These are phyloP conservation scores for Echinops telfairi DNA, from an alignment of 2,113 vertebrate species.

Conservation along the genomic window DNA sequence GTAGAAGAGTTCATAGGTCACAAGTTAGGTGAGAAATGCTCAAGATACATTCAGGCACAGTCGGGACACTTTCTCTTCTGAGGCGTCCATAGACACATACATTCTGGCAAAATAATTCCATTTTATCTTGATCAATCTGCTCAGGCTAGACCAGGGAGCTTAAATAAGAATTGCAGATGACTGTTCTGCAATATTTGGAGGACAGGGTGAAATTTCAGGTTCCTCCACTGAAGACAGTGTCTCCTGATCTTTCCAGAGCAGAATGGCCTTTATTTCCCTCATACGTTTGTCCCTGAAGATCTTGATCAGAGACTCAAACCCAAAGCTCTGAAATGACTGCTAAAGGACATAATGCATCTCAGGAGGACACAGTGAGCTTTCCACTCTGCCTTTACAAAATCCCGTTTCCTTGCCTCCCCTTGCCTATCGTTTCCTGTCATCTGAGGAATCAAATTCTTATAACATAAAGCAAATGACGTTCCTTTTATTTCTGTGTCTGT, in stretches of 20 bases:
- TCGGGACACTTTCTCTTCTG: too few species aligned
- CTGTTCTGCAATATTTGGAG: background rate
- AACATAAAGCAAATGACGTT: background rate
- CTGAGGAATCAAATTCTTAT: background rate
- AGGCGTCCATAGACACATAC: too few species aligned
- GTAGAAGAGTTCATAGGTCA: too few species aligned
- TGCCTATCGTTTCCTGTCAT: background rate
- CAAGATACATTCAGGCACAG: too few species aligned
- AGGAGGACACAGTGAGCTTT: background rate
- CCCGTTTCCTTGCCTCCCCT: background rate
- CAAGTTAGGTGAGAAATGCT: too few species aligned
- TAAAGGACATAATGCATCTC: background rate
- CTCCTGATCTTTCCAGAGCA: background rate
- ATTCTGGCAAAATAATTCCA: too few species aligned
- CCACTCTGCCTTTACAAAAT: background rate
- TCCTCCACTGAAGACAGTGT: background rate
- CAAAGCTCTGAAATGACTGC: background rate
- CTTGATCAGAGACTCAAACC: conserved; percentile 2
- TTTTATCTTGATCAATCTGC: too few species aligned
- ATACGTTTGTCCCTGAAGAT: background rate
- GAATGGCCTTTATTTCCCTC: background rate
- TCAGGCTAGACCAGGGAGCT: too few species aligned
- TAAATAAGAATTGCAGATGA: too few species aligned
- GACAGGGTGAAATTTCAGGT: background rate
- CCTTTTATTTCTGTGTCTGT: background rate